Base-by-base conservation (phyloP, 2,797 vertebrate species). In the Pangasius sanitwongsei region DNA sequence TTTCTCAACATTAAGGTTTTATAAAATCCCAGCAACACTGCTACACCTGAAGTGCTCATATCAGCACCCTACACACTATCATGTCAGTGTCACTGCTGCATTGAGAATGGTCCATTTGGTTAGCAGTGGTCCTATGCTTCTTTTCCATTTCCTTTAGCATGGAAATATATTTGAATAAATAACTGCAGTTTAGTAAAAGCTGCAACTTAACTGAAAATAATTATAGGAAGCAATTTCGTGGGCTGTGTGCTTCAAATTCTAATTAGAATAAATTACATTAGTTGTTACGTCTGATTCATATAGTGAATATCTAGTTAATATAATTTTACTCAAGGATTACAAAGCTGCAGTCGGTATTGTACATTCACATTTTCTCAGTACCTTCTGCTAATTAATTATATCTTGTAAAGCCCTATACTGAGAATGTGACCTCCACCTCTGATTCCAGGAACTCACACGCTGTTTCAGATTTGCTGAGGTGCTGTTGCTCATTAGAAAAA, bases 111-210 rank as follows among this genome's bases (percentile, higher is more conserved):
- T 53, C 48, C 15, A 16, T 78, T 13, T 78, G 75, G 11, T 50
- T 50, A 77, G 25, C 6, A 0, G 12, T 50, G 28, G 78, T 34
- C n/a, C 28, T 11, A 23, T 57, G 9, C 55, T 81, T 37, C 9
- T 80, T 55, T 81, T 81, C 53, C 75, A 78, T 78, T 53, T 31
- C 15, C 48, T 53, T 55, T n/a, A 78, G 15, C 44, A n/a, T 75
- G 28, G 25, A 53, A 53, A 53, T 72, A 23, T 37, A 41, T 28
- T 50, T 57, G 9, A 81, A 37, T 12, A 57, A 81, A 81, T 57
- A 81, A 59, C 6, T 16, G 53, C 53, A 59, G 53, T 18, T 81
- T 57, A 53, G n/a, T 57, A 37, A 55, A 80, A 80, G 16, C 48
- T 78, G 50, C 18, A 37, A 34, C 53, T 12, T 59, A 57, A 23